Percentiles rank a stretch among this genome's conserved stretches.
Conservation (phyloP, 2,888 invertebrate genomes). For the Coenonympha glycerion region DNA sequence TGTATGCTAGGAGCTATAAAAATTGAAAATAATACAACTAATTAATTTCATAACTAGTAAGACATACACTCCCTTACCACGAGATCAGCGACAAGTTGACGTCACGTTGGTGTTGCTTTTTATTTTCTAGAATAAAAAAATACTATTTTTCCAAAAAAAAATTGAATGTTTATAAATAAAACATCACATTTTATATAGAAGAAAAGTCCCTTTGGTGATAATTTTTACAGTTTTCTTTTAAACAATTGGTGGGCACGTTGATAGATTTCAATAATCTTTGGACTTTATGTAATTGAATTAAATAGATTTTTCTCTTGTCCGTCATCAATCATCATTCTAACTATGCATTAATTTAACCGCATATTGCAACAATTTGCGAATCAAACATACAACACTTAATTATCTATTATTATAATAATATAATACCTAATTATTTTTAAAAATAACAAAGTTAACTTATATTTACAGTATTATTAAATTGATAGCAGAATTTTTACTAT, state of each 20-base stretch:
- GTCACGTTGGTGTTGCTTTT: slow-evolving; percentile 60
- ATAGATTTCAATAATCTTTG: slow-evolving; percentile 68
- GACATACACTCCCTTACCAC: slow-evolving; percentile 76
- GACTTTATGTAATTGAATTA: slow-evolving; percentile 58
- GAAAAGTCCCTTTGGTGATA: slow-evolving; percentile 56
- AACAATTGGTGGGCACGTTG: slow-evolving; percentile 63
- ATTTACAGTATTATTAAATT: slow-evolving; percentile 73
- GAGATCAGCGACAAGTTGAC: slow-evolving; percentile 72
- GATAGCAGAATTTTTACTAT: slow-evolving; percentile 71
- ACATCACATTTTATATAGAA: slow-evolving; percentile 29
- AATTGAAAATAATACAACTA: slow-evolving; percentile 76
- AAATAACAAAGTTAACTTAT: slow-evolving; percentile 77
- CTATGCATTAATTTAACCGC: slow-evolving; percentile 70
- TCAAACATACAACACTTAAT: slow-evolving; percentile 76
- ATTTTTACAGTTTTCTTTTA: slow-evolving; percentile 50
- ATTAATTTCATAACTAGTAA: slow-evolving; percentile 76
- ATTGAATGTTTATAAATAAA: neutral
- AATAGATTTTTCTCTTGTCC: slow-evolving; percentile 60
- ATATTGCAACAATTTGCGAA: slow-evolving; percentile 73
- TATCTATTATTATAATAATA: slow-evolving; percentile 68
- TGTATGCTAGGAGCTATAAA: slow-evolving; percentile 76
- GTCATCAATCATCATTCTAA: slow-evolving; percentile 64
- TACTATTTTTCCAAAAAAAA: neutral
- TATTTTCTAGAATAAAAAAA: slow-evolving; percentile 12
- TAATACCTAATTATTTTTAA: slow-evolving; percentile 73